Percentiles rank a stretch among this genome's conserved stretches.
Conservation (phyloP, 2,113 vertebrate genomes). For the Crypturellus undulatus region DNA sequence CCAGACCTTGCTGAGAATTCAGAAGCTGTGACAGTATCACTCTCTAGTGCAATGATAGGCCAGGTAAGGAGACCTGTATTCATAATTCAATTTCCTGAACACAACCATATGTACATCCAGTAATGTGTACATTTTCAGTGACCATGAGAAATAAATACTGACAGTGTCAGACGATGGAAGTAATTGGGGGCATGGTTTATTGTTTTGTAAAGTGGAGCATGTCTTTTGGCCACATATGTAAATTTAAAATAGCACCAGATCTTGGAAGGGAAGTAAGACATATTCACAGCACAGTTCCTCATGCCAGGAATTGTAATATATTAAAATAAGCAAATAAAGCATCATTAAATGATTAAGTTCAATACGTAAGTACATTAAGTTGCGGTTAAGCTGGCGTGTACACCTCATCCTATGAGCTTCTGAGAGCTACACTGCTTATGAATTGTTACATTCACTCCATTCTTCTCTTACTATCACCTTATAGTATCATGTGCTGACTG, state of each 20-base stretch:
- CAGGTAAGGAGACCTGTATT: conserved; percentile 44
- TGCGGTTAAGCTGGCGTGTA: not conserved
- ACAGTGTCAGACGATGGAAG: not conserved
- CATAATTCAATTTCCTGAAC: not conserved
- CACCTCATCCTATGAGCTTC: not conserved
- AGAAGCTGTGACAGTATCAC: conserved; percentile 39
- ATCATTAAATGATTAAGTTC: not conserved
- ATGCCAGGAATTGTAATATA: not conserved
- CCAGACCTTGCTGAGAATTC: conserved; percentile 42
- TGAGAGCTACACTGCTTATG: not conserved
- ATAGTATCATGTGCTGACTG: not conserved
- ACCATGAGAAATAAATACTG: not conserved
- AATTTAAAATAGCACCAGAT: not conserved
- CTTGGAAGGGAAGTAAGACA: not conserved
- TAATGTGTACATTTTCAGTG: not conserved
- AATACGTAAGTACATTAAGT: not conserved
- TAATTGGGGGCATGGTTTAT: not conserved
- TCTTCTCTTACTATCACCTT: not conserved
- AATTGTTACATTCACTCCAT: not conserved
- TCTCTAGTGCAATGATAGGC: conserved; percentile 42
- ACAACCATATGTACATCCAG: not conserved
- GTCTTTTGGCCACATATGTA: rapidly evolving
- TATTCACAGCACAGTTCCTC: rapidly evolving
- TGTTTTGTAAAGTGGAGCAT: not conserved
- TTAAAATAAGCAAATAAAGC: not conserved